A percentile compares a stretch with the other conserved stretches of the same genome.
phyloP scores from a whole-genome alignment of 2,113 vertebrate genomes.

The Anolis sagrei region DNA sequence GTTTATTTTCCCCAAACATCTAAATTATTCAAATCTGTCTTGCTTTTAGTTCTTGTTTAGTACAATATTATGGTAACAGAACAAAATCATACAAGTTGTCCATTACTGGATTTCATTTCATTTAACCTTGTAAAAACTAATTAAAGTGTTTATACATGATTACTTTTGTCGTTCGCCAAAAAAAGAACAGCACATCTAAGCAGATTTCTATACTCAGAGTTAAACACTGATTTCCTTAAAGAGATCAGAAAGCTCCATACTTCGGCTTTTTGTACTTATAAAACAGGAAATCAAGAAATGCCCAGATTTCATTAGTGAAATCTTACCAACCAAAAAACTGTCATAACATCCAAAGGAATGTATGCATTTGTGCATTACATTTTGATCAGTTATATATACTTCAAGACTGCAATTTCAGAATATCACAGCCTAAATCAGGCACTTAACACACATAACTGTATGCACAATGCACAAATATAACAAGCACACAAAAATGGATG shows the following conservation, averaged over 20 bases:
- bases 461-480: not conserved
- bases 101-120: not conserved
- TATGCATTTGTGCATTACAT: constrained; percentile 23
- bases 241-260: not conserved
- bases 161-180: not conserved
- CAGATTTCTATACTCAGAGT: not conserved
- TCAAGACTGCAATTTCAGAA: not conserved
- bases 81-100: not conserved
- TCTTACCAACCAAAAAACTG: constrained; percentile 56
- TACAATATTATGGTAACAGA: not conserved
- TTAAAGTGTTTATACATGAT: not conserved
- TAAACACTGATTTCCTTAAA: not conserved
- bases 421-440: not conserved
- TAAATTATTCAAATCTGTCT: not conserved
- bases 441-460: not conserved
- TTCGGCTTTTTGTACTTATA: not conserved
- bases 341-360: constrained; percentile 66
- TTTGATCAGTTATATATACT: constrained; percentile 11
- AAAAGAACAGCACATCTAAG: constrained; percentile 18
- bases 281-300: not conserved
- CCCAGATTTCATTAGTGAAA: not conserved
- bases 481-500: not conserved
- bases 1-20: constrained; percentile 26
- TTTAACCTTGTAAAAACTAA: constrained; percentile 5
- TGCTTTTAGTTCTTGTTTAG: constrained; percentile 14